These are phyloP conservation scores for Stercorarius parasiticus DNA, from an alignment of 2,113 vertebrate genomes.

Conservation along the genomic window DNA sequence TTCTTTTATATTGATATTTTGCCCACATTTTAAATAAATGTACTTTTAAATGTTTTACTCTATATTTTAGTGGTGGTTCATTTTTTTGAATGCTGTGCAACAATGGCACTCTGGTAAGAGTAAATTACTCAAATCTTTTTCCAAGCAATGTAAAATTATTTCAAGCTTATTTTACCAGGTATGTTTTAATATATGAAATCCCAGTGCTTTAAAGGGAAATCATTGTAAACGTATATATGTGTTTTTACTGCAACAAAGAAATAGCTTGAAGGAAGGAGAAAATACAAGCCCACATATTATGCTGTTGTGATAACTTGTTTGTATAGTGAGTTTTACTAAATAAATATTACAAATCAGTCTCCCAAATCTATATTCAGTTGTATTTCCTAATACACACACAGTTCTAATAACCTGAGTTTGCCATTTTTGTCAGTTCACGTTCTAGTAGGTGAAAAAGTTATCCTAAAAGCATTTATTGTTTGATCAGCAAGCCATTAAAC, in stretches of 20 bases:
- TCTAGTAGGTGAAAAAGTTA: background rate
- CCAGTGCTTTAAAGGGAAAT: conserved; percentile 42
- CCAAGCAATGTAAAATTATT: conserved; percentile 58
- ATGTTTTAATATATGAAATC: conserved; percentile 63
- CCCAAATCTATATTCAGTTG: background rate
- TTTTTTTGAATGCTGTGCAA: conserved; percentile 61
- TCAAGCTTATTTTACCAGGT: conserved; percentile 59
- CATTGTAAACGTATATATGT: conserved; percentile 9
- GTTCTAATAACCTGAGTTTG: background rate
- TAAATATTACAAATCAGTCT: conserved; percentile 43
- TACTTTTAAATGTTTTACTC: conserved; percentile 78
- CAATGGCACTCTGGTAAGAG: conserved; percentile 66
- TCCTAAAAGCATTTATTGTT: background rate
- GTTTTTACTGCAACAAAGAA: conserved; percentile 45
- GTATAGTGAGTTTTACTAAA: conserved; percentile 67
- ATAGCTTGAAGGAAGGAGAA: conserved; percentile 6
- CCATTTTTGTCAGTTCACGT: background rate
- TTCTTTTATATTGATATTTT: conserved; percentile 81
- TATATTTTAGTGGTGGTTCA: conserved; percentile 63
- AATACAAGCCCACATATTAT: background rate
- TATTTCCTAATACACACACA: background rate
- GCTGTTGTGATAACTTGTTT: conserved; percentile 57
- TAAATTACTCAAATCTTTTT: conserved; percentile 70
- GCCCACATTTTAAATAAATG: conserved; percentile 81
- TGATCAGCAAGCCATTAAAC: background rate